Evolutionary conservation across 2,113 vertebrate genomes (phyloP).

Genomic region (Noturus placidus): DNA sequence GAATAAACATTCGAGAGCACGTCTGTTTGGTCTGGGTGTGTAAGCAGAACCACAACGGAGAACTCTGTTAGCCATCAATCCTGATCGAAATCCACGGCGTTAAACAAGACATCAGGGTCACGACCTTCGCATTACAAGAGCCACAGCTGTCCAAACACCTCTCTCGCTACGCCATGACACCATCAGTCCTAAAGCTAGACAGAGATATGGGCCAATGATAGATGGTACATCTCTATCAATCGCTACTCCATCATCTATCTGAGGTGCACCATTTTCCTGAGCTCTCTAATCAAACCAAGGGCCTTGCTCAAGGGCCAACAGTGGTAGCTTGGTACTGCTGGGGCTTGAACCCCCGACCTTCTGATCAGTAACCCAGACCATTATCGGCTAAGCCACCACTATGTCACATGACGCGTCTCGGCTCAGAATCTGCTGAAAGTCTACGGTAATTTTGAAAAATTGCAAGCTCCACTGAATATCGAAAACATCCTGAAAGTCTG

Average conservation of each 20-base stretch:
- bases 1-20: not conserved
- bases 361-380: too few relatives aligned
- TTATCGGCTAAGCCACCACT: too few relatives aligned
- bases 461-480: too few relatives aligned
- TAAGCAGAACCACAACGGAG: constrained; percentile 54
- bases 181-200: not conserved
- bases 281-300: not conserved
- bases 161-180: not conserved
- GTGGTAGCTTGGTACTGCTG: too few relatives aligned
- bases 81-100: constrained; percentile 63
- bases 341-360: too few relatives aligned
- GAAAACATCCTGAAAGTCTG: not conserved
- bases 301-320: too few relatives aligned
- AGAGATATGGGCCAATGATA: not conserved
- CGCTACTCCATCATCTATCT: not conserved
- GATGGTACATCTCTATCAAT: not conserved
- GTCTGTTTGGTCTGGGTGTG: constrained; percentile 18
- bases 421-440: too few relatives aligned
- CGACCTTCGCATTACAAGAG: constrained; percentile 64
- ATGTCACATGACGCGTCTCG: too few relatives aligned
- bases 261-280: not conserved
- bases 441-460: too few relatives aligned
- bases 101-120: constrained; percentile 70
- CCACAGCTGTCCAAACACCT: constrained; percentile 75
- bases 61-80: constrained; percentile 67